Evolutionary conservation across 2,888 invertebrate species (phyloP).

Genomic region (Sesia apiformis): DNA sequence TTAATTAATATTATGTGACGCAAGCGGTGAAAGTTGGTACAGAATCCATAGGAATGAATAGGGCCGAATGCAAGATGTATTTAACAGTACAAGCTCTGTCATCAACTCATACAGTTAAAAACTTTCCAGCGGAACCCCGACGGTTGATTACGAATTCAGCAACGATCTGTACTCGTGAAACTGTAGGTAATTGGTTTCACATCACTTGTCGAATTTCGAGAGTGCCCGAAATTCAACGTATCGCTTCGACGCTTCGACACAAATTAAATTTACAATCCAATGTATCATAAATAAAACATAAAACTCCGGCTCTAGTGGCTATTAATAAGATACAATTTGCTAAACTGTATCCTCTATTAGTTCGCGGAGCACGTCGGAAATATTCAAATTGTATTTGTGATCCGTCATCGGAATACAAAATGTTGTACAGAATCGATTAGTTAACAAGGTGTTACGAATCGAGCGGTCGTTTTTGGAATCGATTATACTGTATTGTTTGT

Average conservation of each 20-base stretch:
- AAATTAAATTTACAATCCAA: slow-evolving; percentile 45
- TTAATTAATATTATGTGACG: slow-evolving; percentile 63
- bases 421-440: slow-evolving; percentile 31
- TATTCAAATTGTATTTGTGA: slow-evolving; percentile 64
- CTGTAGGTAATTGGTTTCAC: slow-evolving; percentile 18
- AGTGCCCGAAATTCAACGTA: not conserved
- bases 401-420: slow-evolving; percentile 52
- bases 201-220: slow-evolving; percentile 5
- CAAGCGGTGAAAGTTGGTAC: slow-evolving; percentile 36
- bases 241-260: slow-evolving; percentile 14
- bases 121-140: not conserved
- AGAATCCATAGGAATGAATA: slow-evolving; percentile 25
- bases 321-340: slow-evolving; percentile 52
- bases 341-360: slow-evolving; percentile 54
- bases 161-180: slow-evolving; percentile 10
- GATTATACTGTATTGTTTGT: slow-evolving; percentile 16
- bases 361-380: slow-evolving; percentile 52
- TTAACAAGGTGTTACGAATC: slow-evolving; percentile 39
- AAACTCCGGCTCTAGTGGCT: slow-evolving; percentile 18
- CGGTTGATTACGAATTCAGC: slow-evolving; percentile 6
- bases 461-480: slow-evolving; percentile 34
- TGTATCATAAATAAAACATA: slow-evolving; percentile 62
- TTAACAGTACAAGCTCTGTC: not conserved
- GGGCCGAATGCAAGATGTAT: not conserved
- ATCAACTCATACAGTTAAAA: not conserved